Evolutionary conservation across 2,797 vertebrate genomes (phyloP), one percentile per base, ranked within the genome.

Genomic region (Neosalanx taihuensis): DNA sequence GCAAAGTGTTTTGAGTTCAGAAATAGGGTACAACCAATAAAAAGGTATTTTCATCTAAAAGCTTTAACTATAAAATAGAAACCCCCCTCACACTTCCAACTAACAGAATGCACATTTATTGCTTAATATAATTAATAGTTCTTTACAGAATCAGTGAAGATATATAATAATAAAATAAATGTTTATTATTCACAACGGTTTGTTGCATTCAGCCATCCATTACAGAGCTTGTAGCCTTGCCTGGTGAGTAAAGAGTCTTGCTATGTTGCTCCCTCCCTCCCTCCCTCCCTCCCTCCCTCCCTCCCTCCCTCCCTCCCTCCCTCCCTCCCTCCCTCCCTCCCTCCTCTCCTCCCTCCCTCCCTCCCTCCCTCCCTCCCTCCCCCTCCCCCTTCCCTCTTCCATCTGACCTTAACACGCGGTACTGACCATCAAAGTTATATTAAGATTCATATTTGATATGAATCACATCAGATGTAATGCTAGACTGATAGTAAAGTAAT

Each of bases 341-440:
- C 30, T n/a, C n/a, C n/a, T n/a, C n/a, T n/a, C 18, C 20, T 60
- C 4, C 3, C 37, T 65, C 70, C 7, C 6, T 49, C 17, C 26
- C 46, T n/a, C 17, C 18, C 20, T 60, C 4, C 3, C 37, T 65
- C 70, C 7, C 6, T 49, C 17, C 26, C 46, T n/a, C 23, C 23
- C 7, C 6, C 61, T 23, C 26, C 46, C 30, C 17, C 18, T 31
- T 60, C 4, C 3, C 37, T 65, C 70, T 1, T 18, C 61, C 37
- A 76, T 74, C 2, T 79, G 72, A 81, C 77, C 67, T 81, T 85
- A 68, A 84, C 69, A 57, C 79, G 69, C 20, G 26, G 30, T 3
- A 75, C 23, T 20, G 75, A 66, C 66, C 26, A 77, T 61, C 76
- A 78, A 81, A 81, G 69, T 76, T 75, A 76, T 79, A 76, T 82